Percentiles rank a stretch among this genome's conserved stretches.
Conservation (phyloP, 2,888 invertebrate genomes). For the Parochlus steinenii region DNA sequence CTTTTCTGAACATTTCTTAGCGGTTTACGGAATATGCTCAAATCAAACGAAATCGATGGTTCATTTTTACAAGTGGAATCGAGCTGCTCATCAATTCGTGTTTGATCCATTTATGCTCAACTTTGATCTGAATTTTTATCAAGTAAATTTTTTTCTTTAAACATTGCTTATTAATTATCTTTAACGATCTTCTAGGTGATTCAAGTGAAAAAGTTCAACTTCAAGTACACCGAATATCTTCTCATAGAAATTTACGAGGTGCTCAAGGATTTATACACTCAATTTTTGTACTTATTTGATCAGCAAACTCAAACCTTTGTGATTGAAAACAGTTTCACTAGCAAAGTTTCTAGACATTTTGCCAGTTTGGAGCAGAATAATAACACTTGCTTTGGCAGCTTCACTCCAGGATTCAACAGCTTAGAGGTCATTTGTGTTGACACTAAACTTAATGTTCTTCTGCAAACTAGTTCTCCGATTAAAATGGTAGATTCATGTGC, state of each 20-base stretch:
- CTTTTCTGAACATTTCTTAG: not conserved
- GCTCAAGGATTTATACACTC: not conserved
- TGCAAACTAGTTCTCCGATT: not conserved
- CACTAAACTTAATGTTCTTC: not conserved
- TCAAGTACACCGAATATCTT: not conserved
- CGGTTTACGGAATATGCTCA: not conserved
- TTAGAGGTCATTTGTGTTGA: conserved; percentile 1
- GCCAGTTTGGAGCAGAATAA: conserved; percentile 2
- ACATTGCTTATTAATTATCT: no score
- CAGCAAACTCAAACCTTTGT: not conserved
- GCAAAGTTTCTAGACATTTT: not conserved
- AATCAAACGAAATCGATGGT: not conserved
- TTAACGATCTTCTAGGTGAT: conserved; percentile 4
- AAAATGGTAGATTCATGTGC: no score
- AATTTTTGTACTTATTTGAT: conserved; percentile 1
- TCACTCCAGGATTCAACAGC: not conserved
- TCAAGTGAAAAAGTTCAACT: conserved; percentile 4
- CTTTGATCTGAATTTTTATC: not conserved
- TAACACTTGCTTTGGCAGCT: not conserved
- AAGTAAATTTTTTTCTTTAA: no score
- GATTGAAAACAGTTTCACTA: not conserved
- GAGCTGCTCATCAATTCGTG: not conserved
- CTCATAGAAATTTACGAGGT: conserved; percentile 5
- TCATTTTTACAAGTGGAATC: conserved; percentile 6
- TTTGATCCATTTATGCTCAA: not conserved